phyloP scores from a whole-genome alignment of 1,140 invertebrate genomes.

The Leptopilina boulardi region DNA sequence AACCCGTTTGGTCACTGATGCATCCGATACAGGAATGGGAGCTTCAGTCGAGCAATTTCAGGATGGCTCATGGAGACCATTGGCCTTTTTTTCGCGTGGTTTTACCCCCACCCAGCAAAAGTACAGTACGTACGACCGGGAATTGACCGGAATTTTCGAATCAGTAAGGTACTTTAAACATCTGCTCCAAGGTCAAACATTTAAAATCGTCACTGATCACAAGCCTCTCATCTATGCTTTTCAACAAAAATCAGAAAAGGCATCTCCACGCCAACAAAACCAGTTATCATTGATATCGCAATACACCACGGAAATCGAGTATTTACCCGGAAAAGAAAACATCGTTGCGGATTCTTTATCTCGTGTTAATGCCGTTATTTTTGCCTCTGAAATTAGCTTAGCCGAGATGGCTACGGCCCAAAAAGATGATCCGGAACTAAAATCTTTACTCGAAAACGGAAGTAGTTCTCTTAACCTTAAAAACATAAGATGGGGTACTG shows the following conservation, averaged over 20 bases:
- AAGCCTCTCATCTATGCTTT: slow-evolving; percentile 30
- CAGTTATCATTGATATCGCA: background rate
- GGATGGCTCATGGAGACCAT: background rate
- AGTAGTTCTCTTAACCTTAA: too few relatives aligned
- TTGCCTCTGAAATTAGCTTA: too few relatives aligned
- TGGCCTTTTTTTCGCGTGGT: background rate
- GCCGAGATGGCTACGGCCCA: too few relatives aligned
- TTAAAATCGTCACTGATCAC: slow-evolving; percentile 30
- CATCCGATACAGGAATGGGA: too few relatives aligned
- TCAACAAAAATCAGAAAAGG: slow-evolving; percentile 9
- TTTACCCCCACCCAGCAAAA: background rate
- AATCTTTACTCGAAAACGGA: too few relatives aligned
- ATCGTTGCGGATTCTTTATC: too few relatives aligned
- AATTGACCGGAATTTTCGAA: slow-evolving; percentile 16
- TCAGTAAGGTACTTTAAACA: background rate
- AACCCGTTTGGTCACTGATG: too few relatives aligned
- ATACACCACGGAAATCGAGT: background rate
- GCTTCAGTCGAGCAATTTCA: background rate
- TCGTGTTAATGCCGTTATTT: too few relatives aligned
- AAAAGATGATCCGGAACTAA: too few relatives aligned
- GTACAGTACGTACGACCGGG: slow-evolving; percentile 33
- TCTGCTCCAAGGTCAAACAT: background rate
- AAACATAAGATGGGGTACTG: too few relatives aligned
- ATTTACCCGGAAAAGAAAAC: too few relatives aligned
- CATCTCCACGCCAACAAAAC: slow-evolving; percentile 25